These are phyloP conservation scores for Chaetorhynchus papuensis DNA, from an alignment of 2,113 vertebrate genomes.

Conservation along the genomic window DNA sequence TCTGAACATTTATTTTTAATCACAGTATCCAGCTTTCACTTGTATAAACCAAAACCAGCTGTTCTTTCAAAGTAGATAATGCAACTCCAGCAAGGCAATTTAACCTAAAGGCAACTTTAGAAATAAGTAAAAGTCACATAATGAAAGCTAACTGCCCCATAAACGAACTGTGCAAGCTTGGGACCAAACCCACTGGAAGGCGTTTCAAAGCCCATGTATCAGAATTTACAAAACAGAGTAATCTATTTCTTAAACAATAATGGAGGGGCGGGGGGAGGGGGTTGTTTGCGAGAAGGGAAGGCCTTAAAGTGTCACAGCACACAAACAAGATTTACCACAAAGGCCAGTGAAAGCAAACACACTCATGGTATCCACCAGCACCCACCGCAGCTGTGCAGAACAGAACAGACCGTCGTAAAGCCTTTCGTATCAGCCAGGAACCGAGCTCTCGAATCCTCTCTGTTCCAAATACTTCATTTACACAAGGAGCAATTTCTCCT, in stretches of 20 bases:
- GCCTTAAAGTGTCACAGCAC: not conserved
- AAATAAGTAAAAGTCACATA: not conserved
- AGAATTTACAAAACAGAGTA: not conserved
- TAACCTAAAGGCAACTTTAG: not conserved
- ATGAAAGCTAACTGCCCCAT: not conserved
- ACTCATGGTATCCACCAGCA: not conserved
- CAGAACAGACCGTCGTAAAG: fast-evolving
- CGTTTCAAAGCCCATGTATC: not conserved
- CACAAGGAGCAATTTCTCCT: not conserved
- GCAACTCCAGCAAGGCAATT: not conserved
- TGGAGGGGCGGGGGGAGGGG: not conserved
- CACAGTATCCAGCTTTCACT: not conserved
- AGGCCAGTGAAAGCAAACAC: not conserved
- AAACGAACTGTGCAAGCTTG: not conserved
- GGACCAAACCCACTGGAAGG: not conserved
- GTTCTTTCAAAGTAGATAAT: not conserved
- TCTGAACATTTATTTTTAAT: not conserved
- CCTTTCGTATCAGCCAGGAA: not conserved
- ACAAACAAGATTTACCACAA: not conserved
- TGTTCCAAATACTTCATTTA: not conserved
- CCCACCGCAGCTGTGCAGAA: not conserved
- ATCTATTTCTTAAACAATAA: not conserved
- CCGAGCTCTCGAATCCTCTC: not conserved
- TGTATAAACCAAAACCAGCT: not conserved
- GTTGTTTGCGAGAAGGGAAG: not conserved